These are phyloP conservation scores for Sternotherus odoratus DNA, from an alignment of 2,797 vertebrate species.

Conservation along the genomic window DNA sequence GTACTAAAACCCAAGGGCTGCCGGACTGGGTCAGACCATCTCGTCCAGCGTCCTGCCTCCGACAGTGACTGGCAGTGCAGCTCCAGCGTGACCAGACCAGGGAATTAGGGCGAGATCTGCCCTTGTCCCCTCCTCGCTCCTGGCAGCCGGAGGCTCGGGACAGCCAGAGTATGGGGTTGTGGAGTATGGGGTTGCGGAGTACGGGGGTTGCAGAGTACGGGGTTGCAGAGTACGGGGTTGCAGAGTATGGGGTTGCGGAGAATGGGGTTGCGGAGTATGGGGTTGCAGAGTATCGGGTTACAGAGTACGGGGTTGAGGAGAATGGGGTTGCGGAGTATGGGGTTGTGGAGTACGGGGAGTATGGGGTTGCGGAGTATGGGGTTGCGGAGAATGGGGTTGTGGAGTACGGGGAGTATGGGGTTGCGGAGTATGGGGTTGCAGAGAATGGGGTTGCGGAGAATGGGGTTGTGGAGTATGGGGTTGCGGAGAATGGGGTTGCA, in stretches of 20 bases:
- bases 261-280: too few species aligned
- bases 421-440: rapidly evolving
- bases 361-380: rapidly evolving
- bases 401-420: too few species aligned
- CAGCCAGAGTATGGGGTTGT: not conserved
- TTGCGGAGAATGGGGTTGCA: rapidly evolving
- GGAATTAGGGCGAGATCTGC: not conserved
- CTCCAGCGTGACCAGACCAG: not conserved
- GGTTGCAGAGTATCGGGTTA: rapidly evolving
- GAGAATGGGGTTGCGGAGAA: not conserved
- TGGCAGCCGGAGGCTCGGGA: not conserved
- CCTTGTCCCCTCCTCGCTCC: not conserved
- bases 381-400: rapidly evolving
- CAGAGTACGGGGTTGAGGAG: rapidly evolving
- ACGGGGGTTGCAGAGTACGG: too few species aligned
- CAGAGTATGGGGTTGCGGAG: rapidly evolving
- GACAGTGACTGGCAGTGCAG: not conserved
- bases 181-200: too few species aligned
- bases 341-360: too few species aligned
- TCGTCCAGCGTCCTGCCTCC: not conserved
- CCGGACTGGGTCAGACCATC: not conserved
- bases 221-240: rapidly evolving
- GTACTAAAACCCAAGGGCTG: too few species aligned
- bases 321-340: not conserved
- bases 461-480: rapidly evolving